phyloP scores from a whole-genome alignment of 2,797 vertebrate species.

The Anguilla anguilla region DNA sequence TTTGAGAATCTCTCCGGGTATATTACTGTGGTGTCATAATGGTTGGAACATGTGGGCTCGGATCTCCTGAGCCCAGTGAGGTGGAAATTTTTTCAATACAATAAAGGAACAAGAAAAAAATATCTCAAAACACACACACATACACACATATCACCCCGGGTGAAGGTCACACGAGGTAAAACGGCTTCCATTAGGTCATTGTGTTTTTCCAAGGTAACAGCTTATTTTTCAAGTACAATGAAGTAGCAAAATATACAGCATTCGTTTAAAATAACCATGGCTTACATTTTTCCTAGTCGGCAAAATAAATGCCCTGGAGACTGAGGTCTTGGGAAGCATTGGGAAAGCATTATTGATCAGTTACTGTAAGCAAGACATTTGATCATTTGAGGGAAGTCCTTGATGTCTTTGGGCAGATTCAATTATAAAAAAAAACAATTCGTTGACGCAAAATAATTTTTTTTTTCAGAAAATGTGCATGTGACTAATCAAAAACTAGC shows the following conservation, averaged over 20 bases:
- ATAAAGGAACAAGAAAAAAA: too few species aligned
- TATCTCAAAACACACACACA: too few species aligned
- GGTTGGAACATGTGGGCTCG: too few species aligned
- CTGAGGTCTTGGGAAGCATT: background rate
- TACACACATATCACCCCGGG: background rate
- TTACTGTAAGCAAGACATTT: constrained; percentile 5
- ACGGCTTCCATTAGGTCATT: background rate
- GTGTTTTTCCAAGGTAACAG: background rate
- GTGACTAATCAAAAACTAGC: background rate
- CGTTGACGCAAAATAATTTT: background rate
- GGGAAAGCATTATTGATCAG: background rate
- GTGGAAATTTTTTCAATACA: too few species aligned
- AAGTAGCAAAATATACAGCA: background rate
- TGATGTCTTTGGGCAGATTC: background rate
- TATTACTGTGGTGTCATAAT: too few species aligned
- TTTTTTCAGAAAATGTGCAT: background rate
- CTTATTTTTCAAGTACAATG: background rate
- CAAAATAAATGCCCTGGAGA: background rate
- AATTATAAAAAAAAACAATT: background rate
- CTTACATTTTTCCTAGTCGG: background rate
- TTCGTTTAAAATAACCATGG: background rate
- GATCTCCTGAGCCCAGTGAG: too few species aligned
- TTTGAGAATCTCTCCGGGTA: too few species aligned
- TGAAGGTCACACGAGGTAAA: background rate
- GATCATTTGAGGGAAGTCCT: background rate